phyloP scores from a whole-genome alignment of 2,113 vertebrate genomes.

The Odontesthes bonariensis region DNA sequence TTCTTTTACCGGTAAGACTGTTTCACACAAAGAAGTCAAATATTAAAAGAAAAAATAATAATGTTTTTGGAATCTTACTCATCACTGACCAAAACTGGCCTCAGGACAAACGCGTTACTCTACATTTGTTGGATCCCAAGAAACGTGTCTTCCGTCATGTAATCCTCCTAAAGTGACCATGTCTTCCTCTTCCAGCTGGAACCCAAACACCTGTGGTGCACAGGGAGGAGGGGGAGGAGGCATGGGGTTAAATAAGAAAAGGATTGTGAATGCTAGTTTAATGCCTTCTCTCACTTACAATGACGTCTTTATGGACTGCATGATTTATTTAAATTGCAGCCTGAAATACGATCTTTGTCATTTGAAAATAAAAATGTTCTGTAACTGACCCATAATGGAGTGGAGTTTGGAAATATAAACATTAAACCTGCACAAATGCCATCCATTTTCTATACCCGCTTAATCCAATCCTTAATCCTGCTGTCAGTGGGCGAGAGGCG shows the following conservation, averaged over 20 bases:
- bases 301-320: not conserved
- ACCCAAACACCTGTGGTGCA: constrained; percentile 51
- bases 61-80: not conserved
- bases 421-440: no score
- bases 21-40: not conserved
- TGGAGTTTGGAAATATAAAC: no score
- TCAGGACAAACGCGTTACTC: constrained; percentile 57
- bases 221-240: not conserved
- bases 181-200: constrained; percentile 77
- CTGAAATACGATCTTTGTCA: no score
- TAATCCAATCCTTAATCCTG: no score
- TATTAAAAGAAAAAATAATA: not conserved
- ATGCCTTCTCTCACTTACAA: not conserved
- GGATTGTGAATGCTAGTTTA: not conserved
- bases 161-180: constrained; percentile 80
- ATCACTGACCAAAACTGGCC: not conserved
- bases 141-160: constrained; percentile 86
- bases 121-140: constrained; percentile 85
- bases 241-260: not conserved
- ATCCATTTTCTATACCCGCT: no score
- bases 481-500: no score
- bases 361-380: no score
- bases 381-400: no score
- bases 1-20: not conserved
- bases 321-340: not conserved